Conservation (phyloP, 1,140 invertebrate species). For the Hylaeus volcanicus region DNA sequence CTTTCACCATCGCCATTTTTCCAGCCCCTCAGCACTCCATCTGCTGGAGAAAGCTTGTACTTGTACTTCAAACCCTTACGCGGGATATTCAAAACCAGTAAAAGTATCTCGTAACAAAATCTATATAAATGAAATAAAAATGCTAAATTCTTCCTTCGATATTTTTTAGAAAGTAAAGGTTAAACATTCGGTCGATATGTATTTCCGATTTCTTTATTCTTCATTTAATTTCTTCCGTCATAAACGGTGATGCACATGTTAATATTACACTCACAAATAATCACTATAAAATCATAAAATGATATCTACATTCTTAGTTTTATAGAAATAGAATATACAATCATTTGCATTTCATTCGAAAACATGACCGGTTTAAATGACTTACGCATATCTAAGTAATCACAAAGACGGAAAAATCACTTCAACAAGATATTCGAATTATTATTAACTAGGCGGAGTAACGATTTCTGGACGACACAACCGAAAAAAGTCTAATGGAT, state of each 20-base stretch:
- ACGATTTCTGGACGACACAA: not conserved
- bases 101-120: not conserved
- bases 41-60: no score
- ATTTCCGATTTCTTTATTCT: constrained; percentile 20
- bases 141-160: not conserved
- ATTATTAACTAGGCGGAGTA: not conserved
- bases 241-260: not conserved
- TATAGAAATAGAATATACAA: constrained; percentile 16
- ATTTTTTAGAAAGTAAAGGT: constrained; percentile 2
- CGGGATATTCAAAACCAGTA: no score
- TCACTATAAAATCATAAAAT: not conserved
- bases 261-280: not conserved
- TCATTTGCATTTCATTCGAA: not conserved
- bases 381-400: not conserved
- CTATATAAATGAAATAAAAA: not conserved
- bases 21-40: no score
- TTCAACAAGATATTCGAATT: not conserved
- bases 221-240: not conserved
- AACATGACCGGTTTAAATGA: constrained; percentile 16
- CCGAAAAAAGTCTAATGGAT: not conserved
- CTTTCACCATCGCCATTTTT: no score
- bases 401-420: not conserved
- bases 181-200: not conserved
- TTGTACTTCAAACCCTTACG: no score
- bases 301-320: constrained; percentile 6